phyloP scores from a whole-genome alignment of 2,888 invertebrate genomes.

The Choreutis nemorana region DNA sequence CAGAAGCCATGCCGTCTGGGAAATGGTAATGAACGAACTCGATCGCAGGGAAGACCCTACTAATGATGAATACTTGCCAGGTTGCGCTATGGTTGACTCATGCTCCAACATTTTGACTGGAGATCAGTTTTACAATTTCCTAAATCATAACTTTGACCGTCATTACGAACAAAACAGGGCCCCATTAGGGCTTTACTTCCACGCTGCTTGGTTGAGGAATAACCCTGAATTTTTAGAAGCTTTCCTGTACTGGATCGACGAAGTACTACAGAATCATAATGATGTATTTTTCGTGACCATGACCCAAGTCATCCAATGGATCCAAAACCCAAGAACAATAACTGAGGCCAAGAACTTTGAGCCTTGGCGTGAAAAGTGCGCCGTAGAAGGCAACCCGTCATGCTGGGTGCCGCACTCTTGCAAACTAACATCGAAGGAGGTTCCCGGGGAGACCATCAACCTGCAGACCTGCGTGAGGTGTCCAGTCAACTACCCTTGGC shows the following conservation, averaged over 20 bases:
- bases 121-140: slow-evolving; percentile 93
- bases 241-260: slow-evolving; percentile 93
- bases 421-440: slow-evolving; percentile 90
- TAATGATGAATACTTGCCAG: slow-evolving; percentile 89
- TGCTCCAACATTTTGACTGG: slow-evolving; percentile 92
- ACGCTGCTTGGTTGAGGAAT: slow-evolving; percentile 92
- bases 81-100: slow-evolving; percentile 94
- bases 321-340: slow-evolving; percentile 87
- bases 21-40: slow-evolving; percentile 95
- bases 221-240: slow-evolving; percentile 92
- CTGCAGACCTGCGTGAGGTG: slow-evolving; percentile 93
- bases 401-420: slow-evolving; percentile 92
- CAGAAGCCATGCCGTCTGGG: slow-evolving; percentile 93
- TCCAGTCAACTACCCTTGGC: slow-evolving; percentile 94
- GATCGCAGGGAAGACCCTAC: slow-evolving; percentile 90
- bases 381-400: slow-evolving; percentile 81
- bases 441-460: slow-evolving; percentile 93
- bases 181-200: slow-evolving; percentile 90
- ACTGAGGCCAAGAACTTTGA: slow-evolving; percentile 91
- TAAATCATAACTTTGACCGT: slow-evolving; percentile 92
- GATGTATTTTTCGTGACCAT: slow-evolving; percentile 95
- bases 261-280: slow-evolving; percentile 82
- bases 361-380: slow-evolving; percentile 94
- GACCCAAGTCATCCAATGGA: slow-evolving; percentile 97
- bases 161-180: slow-evolving; percentile 92